Evolutionary conservation across 2,113 vertebrate species (phyloP).

Genomic region (Regulus satrapa): DNA sequence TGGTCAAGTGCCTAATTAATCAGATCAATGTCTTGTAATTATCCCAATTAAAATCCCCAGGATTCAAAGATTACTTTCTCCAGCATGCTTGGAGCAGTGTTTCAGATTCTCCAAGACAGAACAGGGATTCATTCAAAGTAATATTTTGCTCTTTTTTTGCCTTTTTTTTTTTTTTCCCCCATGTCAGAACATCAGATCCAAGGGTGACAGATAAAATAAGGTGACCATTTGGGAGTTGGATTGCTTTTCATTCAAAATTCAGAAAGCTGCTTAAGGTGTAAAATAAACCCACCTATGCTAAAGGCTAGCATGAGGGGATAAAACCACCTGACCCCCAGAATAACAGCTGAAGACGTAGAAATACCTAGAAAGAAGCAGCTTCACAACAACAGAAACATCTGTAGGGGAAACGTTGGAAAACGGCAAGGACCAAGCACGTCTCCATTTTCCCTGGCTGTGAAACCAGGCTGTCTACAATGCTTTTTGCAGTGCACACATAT

Average conservation of each 20-base stretch:
- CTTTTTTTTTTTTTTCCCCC: accelerated
- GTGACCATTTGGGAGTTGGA: not conserved
- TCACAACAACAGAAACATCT: not conserved
- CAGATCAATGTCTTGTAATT: not conserved
- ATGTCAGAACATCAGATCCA: not conserved
- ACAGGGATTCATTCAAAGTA: not conserved
- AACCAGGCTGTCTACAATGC: not conserved
- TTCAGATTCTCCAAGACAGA: not conserved
- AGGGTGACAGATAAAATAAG: not conserved
- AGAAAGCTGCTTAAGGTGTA: not conserved
- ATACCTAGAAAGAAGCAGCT: not conserved
- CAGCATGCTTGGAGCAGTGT: not conserved
- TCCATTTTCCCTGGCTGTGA: slow-evolving; percentile 1
- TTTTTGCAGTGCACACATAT: slow-evolving; percentile 51
- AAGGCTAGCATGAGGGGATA: not conserved
- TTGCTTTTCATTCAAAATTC: not conserved
- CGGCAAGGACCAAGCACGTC: not conserved
- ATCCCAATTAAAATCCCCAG: not conserved
- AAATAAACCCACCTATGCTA: not conserved
- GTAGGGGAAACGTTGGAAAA: not conserved
- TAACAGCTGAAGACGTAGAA: not conserved
- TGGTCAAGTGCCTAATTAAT: slow-evolving; percentile 24
- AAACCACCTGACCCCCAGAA: not conserved
- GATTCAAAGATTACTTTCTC: not conserved
- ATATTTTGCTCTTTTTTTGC: not conserved